These are phyloP conservation scores for Holacanthus passer DNA, from an alignment of 2,113 vertebrate species.

Conservation along the genomic window DNA sequence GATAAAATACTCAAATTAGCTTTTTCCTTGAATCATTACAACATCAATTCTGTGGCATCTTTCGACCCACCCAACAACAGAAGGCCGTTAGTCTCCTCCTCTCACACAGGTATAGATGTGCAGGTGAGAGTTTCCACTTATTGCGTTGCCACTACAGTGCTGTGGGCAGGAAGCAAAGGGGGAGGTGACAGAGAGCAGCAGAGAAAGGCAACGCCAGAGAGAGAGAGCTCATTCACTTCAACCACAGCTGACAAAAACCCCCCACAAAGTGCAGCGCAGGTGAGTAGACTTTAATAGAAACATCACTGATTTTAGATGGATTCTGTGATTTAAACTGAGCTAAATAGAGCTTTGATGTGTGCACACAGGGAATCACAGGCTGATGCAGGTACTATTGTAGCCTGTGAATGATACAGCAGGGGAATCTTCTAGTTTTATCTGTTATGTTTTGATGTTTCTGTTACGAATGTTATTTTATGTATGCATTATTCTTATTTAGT, in stretches of 20 bases:
- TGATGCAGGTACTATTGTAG: constrained; percentile 39
- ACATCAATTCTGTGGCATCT: not conserved
- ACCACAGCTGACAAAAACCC: constrained; percentile 58
- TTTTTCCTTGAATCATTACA: not conserved
- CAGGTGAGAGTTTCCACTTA: constrained; percentile 78
- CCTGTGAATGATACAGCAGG: constrained; percentile 16
- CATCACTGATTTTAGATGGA: not conserved
- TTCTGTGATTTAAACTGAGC: not conserved
- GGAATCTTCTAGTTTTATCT: not conserved
- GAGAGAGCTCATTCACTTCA: constrained; percentile 70
- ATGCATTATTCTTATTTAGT: not conserved
- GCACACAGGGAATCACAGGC: not conserved
- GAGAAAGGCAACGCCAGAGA: constrained; percentile 44
- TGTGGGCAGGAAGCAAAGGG: constrained; percentile 62
- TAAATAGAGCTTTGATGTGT: not conserved
- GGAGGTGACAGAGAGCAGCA: constrained; percentile 44
- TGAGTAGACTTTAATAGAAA: constrained; percentile 51
- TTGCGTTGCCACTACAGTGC: constrained; percentile 56
- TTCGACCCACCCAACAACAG: constrained; percentile 60
- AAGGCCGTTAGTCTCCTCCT: constrained; percentile 61
- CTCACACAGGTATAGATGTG: constrained; percentile 36
- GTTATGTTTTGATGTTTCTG: not conserved
- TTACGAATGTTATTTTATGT: not conserved
- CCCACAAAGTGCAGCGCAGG: constrained; percentile 31
- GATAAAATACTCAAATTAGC: not conserved